phyloP scores from a whole-genome alignment of 2,797 vertebrate genomes.

The Thaleichthys pacificus region DNA sequence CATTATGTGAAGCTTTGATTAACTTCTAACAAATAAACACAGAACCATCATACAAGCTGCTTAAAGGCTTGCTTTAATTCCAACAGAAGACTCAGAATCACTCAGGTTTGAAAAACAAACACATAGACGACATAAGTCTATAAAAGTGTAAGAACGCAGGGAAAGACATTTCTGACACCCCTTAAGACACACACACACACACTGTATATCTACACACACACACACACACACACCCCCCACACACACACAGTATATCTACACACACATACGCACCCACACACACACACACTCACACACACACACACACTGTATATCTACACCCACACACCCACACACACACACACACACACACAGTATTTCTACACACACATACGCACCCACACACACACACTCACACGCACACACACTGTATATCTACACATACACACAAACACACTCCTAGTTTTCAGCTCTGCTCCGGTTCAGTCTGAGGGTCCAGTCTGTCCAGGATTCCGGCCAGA shows the following conservation, averaged over 20 bases:
- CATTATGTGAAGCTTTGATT: conserved; percentile 9
- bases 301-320: not conserved
- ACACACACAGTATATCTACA: not conserved
- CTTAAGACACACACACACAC: not conserved
- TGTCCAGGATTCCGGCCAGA: conserved; percentile 83
- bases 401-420: not conserved
- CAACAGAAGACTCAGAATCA: not conserved
- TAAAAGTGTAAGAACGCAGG: not conserved
- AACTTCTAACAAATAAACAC: conserved; percentile 17
- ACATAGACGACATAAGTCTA: conserved; percentile 4
- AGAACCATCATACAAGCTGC: conserved; percentile 3
- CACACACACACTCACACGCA: conserved; percentile 1
- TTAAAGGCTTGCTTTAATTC: conserved; percentile 10
- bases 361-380: not conserved
- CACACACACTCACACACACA: no score
- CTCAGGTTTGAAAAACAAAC: not conserved
- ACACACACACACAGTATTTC: conserved; percentile 4
- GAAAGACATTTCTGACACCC: not conserved
- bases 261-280: not conserved
- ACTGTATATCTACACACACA: conserved; percentile 13
- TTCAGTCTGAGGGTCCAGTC: conserved; percentile 61
- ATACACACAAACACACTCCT: not conserved
- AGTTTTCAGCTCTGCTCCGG: conserved; percentile 39
- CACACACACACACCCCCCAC: not conserved
- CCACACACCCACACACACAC: not conserved